Conservation (phyloP, 2,113 vertebrate species). For the Mugil cephalus region DNA sequence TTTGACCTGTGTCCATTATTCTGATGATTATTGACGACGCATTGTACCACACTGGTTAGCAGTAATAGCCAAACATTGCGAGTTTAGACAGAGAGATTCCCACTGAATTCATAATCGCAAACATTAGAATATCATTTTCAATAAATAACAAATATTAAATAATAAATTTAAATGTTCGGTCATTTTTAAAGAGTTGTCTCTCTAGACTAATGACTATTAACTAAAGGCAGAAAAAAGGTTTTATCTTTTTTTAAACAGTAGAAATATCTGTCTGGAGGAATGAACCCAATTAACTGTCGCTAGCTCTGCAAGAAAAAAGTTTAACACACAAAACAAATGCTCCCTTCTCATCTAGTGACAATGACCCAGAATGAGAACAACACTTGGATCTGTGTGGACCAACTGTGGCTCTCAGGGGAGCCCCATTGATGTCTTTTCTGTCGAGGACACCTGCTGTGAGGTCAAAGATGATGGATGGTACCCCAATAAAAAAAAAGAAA, state of each 20-base stretch:
- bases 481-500: slow-evolving; percentile 42
- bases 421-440: slow-evolving; percentile 27
- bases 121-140: too few species aligned
- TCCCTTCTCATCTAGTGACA: slow-evolving; percentile 25
- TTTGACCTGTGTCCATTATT: slow-evolving; percentile 10
- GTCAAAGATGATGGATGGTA: slow-evolving; percentile 66
- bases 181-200: too few species aligned
- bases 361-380: slow-evolving; percentile 70
- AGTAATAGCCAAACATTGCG: not conserved
- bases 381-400: slow-evolving; percentile 36
- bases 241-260: too few species aligned
- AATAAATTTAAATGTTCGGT: too few species aligned
- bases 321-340: slow-evolving; percentile 27
- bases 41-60: slow-evolving; percentile 11
- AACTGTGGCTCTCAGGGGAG: slow-evolving; percentile 43
- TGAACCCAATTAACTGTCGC: slow-evolving; percentile 8
- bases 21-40: slow-evolving; percentile 7
- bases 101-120: too few species aligned
- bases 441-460: slow-evolving; percentile 68
- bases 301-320: slow-evolving; percentile 14
- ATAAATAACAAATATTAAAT: too few species aligned
- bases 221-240: too few species aligned
- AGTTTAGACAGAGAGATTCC: too few species aligned
- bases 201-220: too few species aligned
- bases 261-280: slow-evolving; percentile 6